Evolutionary conservation across 2,888 invertebrate genomes (phyloP), one percentile per base, ranked within the genome.

Genomic region (Aporophyla lueneburgensis): DNA sequence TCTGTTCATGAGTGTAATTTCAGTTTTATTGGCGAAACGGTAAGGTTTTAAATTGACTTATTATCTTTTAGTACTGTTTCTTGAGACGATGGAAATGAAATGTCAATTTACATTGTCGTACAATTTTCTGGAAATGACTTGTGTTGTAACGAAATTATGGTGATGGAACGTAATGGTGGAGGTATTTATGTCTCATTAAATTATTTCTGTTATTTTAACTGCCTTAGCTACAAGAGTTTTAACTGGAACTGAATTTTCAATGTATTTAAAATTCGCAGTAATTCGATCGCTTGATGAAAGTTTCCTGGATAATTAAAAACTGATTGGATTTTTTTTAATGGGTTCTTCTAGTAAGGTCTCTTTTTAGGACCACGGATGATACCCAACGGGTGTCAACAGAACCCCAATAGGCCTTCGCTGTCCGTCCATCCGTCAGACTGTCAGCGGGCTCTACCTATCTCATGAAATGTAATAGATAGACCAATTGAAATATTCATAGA

Each of bases 31-130:
- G 58, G 43, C n/a, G 33, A 63, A 61, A 63, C 59, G 71, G 54
- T 33, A 24, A 59, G 63, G 61, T 79, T 76, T 71, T 63, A 80
- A 83, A 83, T 74, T 77, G 71, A 80, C 80, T 83, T 80, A 83
- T 80, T 83, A 80, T 76, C 43, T 76, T 76, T 83, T 53, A 70
- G n/a, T 33, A 53, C 61, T 49, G 49, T 74, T 67, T 71, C 71
- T 61, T 33, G 14, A 53, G 14, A 24, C 58, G 14, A 74, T 58
- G 27, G 49, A 65, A 65, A 74, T 59, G 24, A 51, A 62, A 66
- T n/a, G 5, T 12, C 56, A 53, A 51, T 63, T 74, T 59, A 74
- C 61, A 40, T 40, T 59, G 59, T 58, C n/a, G 19, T 66, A 58
- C 46, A 77, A 71, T 77, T 81, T 80, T 24, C n/a, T 68, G n/a